Conservation (phyloP, 2,888 invertebrate species). For the Agrotis exclamationis region DNA sequence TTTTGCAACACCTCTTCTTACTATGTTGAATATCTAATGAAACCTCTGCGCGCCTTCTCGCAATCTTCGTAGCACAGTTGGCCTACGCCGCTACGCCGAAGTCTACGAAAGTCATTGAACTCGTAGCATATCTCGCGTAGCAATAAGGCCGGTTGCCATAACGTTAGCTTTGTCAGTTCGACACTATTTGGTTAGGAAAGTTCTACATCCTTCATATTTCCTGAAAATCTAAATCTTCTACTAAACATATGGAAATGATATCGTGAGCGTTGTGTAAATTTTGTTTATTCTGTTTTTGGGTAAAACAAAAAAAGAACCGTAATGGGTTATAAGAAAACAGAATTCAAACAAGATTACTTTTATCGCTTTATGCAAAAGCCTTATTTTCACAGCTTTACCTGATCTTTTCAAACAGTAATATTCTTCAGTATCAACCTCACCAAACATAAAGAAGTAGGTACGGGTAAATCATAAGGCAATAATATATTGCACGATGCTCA, state of each 20-base stretch:
- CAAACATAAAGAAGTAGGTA: constrained; percentile 20
- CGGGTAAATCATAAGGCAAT: constrained; percentile 48
- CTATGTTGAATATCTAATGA: not conserved
- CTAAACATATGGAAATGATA: too few species aligned
- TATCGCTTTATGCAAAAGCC: not conserved
- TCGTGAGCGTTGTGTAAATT: too few species aligned
- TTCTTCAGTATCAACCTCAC: constrained; percentile 13
- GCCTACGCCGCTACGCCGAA: constrained; percentile 30
- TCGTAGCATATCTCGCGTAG: constrained; percentile 17
- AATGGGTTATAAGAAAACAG: not conserved
- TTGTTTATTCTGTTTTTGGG: too few species aligned
- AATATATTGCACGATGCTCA: constrained; percentile 43
- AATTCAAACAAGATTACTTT: constrained; percentile 1
- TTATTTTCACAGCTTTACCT: not conserved
- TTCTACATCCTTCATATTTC: too few species aligned
- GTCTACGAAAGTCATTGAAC: constrained; percentile 29
- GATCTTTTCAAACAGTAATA: not conserved
- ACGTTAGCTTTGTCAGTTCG: not conserved
- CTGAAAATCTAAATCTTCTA: too few species aligned
- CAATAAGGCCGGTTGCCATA: not conserved
- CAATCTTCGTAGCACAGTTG: constrained; percentile 37
- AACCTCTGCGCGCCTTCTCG: not conserved
- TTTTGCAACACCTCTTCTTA: not conserved
- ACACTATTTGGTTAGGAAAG: not conserved
- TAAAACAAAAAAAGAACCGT: not conserved